These are phyloP conservation scores for Yponomeuta cagnagella DNA, from an alignment of 2,888 invertebrate genomes.

Conservation along the genomic window DNA sequence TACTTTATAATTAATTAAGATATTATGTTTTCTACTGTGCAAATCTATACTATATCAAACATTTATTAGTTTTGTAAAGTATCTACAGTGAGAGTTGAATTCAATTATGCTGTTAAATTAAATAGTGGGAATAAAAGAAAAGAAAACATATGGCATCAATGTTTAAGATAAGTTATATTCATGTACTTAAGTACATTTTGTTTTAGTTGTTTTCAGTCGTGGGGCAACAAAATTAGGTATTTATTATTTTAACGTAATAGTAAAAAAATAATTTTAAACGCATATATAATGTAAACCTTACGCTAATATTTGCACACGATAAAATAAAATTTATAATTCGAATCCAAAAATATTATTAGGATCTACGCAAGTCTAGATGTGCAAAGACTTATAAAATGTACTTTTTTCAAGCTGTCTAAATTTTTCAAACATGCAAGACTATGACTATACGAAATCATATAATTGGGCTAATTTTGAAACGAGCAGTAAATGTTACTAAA, in stretches of 20 bases:
- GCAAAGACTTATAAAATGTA: not conserved
- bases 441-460: too few relatives aligned
- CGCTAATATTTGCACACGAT: not conserved
- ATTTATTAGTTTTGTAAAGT: too few relatives aligned
- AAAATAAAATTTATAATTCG: not conserved
- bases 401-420: too few relatives aligned
- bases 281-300: not conserved
- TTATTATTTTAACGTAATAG: not conserved
- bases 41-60: not conserved
- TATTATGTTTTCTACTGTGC: not conserved
- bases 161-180: constrained; percentile 6
- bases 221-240: not conserved
- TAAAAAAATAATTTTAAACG: not conserved
- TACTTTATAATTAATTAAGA: not conserved
- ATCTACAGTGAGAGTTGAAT: too few relatives aligned
- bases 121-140: not conserved
- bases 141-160: constrained; percentile 9
- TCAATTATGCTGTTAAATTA: not conserved
- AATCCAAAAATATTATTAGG: not conserved
- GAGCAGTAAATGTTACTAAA: not conserved
- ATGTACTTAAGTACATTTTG: constrained; percentile 14
- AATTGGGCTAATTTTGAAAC: not conserved
- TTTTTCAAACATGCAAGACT: too few relatives aligned
- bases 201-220: constrained; percentile 2
- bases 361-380: not conserved